A percentile compares a stretch with the other conserved stretches of the same genome.
Conservation (phyloP, 2,113 vertebrate genomes). For the Dicerorhinus sumatrensis region DNA sequence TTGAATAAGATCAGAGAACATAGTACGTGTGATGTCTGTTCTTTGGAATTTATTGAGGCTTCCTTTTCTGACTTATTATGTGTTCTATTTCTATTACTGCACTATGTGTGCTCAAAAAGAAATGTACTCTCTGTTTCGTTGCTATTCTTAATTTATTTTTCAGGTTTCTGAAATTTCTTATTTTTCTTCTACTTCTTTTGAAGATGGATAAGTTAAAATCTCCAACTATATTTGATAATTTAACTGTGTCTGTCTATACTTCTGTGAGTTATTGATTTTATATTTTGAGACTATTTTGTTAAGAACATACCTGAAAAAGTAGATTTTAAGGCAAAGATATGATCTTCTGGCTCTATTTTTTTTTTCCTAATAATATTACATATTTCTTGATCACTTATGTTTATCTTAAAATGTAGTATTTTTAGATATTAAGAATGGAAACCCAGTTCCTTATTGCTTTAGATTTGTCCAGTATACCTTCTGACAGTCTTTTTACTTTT, state of each 20-base stretch:
- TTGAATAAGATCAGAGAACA: background rate
- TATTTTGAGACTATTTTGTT: background rate
- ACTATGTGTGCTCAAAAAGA: background rate
- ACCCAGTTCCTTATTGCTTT: background rate
- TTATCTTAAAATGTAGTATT: background rate
- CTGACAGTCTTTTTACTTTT: background rate
- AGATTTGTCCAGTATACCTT: background rate
- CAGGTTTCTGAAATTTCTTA: background rate
- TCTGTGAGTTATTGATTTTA: background rate
- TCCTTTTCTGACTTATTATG: background rate
- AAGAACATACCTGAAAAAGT: background rate
- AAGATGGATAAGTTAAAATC: background rate
- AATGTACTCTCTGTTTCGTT: background rate
- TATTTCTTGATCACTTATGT: background rate
- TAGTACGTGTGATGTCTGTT: background rate
- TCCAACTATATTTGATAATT: background rate
- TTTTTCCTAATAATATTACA: background rate
- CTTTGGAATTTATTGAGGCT: background rate
- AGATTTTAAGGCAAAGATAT: background rate
- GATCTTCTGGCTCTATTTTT: background rate
- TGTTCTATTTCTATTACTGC: background rate
- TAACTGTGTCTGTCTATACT: background rate
- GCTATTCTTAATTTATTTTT: background rate
- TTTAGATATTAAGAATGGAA: background rate
- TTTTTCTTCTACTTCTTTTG: background rate